Percentiles rank a stretch among this genome's conserved stretches.
phyloP scores from a whole-genome alignment of 1,140 invertebrate genomes.

The Zaprionus capensis region DNA sequence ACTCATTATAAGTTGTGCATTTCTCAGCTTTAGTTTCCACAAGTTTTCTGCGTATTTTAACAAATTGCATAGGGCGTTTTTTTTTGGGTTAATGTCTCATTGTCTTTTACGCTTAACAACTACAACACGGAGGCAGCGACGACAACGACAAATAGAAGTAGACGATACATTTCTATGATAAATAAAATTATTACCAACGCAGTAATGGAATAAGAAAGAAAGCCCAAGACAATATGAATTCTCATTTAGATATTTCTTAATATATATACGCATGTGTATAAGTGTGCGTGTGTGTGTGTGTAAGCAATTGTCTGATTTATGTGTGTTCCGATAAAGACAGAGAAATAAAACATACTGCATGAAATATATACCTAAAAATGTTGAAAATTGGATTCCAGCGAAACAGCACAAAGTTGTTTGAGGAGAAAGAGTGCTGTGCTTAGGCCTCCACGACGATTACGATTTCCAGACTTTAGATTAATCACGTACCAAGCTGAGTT shows the following conservation, averaged over 20 bases:
- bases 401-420: neutral
- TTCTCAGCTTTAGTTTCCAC: neutral
- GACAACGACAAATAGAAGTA: slow-evolving; percentile 26
- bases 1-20: slow-evolving; percentile 1
- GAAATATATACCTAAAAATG: slow-evolving; percentile 25
- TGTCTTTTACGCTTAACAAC: slow-evolving; percentile 50
- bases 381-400: slow-evolving; percentile 41
- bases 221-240: slow-evolving; percentile 25
- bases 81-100: slow-evolving; percentile 82
- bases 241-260: neutral
- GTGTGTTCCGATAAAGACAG: slow-evolving; percentile 49
- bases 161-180: slow-evolving; percentile 78
- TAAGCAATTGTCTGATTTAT: slow-evolving; percentile 75
- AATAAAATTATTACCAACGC: slow-evolving; percentile 74
- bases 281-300: neutral
- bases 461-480: slow-evolving; percentile 61
- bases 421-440: neutral
- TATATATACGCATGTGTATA: neutral
- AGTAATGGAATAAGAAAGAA: slow-evolving; percentile 14
- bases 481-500: slow-evolving; percentile 32
- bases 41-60: slow-evolving; percentile 28
- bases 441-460: slow-evolving; percentile 7
- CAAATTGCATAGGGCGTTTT: slow-evolving; percentile 39
- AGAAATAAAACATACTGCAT: slow-evolving; percentile 38
- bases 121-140: neutral